These are phyloP conservation scores for Chalcis sispes DNA, from an alignment of 2,888 invertebrate species.

Conservation along the genomic window DNA sequence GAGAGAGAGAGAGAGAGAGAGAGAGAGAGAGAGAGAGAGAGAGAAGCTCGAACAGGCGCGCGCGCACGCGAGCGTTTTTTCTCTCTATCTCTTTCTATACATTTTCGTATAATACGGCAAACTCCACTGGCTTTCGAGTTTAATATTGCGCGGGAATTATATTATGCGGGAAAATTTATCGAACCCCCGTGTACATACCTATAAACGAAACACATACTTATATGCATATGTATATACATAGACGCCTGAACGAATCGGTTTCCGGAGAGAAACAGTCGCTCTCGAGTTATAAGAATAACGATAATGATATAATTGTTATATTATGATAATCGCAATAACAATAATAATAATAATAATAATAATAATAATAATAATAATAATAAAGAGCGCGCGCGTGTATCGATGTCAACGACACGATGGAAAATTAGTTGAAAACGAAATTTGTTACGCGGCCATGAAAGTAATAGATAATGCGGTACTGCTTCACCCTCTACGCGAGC, in stretches of 20 bases:
- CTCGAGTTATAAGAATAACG: constrained; percentile 21
- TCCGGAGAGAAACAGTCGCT: neutral
- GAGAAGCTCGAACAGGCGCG: too few relatives aligned
- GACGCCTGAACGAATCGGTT: neutral
- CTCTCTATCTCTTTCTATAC: constrained; percentile 28
- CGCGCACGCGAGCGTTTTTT: constrained; percentile 4
- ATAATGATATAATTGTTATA: constrained; percentile 3
- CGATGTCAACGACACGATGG: too few relatives aligned
- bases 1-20: too few relatives aligned
- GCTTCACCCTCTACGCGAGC: too few relatives aligned
- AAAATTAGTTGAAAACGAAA: too few relatives aligned
- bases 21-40: too few relatives aligned
- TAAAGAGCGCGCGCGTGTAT: neutral
- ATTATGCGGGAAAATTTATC: constrained; percentile 55
- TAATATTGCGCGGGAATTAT: too few relatives aligned
- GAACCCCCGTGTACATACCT: neutral
- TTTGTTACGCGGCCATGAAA: too few relatives aligned
- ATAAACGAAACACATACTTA: neutral
- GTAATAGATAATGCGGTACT: too few relatives aligned
- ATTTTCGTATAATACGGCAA: constrained; percentile 23
- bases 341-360: neutral
- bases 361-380: neutral
- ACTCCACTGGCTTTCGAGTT: neutral
- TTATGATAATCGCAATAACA: neutral
- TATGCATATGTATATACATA: too few relatives aligned